Percentiles rank a stretch among this genome's conserved stretches.
Conservation (phyloP, 92 coral and sea anemone genomes). For the Epizoanthus illoricatus region DNA sequence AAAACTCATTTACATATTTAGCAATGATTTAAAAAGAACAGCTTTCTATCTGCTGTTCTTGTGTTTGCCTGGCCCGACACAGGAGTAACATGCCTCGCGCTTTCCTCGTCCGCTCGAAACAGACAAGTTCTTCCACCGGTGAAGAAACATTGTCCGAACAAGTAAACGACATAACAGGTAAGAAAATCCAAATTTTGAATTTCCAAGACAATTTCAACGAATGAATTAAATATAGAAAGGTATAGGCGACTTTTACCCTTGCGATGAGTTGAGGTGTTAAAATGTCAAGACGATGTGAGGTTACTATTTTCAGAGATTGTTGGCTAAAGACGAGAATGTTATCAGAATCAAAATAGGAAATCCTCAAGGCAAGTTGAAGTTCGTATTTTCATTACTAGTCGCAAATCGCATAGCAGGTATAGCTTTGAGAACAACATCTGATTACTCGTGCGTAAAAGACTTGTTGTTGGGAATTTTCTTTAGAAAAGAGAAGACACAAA, state of each 20-base stretch:
- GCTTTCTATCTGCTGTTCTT: slow-evolving; percentile 53
- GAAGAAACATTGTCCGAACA: slow-evolving; percentile 31
- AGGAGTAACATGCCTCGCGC: slow-evolving; percentile 73
- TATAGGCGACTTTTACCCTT: background rate
- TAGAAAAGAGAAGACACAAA: slow-evolving; percentile 21
- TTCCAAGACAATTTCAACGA: background rate
- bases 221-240: background rate
- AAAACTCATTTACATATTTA: slow-evolving; percentile 77
- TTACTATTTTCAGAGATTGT: background rate
- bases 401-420: slow-evolving; percentile 23
- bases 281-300: slow-evolving; percentile 5
- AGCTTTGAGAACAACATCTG: slow-evolving; percentile 25
- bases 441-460: slow-evolving; percentile 41
- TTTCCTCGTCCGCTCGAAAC: slow-evolving; percentile 76
- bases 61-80: slow-evolving; percentile 8
- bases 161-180: slow-evolving; percentile 39
- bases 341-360: background rate
- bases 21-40: slow-evolving; percentile 68
- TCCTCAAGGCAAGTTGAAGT: slow-evolving; percentile 3
- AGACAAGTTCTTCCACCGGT: slow-evolving; percentile 11
- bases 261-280: background rate
- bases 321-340: background rate
- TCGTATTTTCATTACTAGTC: slow-evolving; percentile 5
- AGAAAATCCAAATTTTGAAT: slow-evolving; percentile 8
- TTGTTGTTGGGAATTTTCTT: slow-evolving; percentile 30